A percentile compares a stretch with the other conserved stretches of the same genome.
These are phyloP conservation scores for Ectropis crepuscularia DNA, from an alignment of 2,888 invertebrate species.

Conservation along the genomic window DNA sequence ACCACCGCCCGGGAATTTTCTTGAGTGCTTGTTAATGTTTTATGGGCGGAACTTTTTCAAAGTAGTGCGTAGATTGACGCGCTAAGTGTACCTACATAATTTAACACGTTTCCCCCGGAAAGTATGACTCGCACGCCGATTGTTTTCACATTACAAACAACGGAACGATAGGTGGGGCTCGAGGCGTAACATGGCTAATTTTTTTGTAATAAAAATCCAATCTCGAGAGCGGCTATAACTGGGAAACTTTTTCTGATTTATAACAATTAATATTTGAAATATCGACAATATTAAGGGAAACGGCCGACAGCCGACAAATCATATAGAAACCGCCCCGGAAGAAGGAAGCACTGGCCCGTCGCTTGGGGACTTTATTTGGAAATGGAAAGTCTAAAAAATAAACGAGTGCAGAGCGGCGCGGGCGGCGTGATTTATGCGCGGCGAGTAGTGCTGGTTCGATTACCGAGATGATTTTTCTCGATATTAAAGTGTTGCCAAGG, in stretches of 20 bases:
- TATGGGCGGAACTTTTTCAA: constrained; percentile 83
- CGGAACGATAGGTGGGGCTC: constrained; percentile 46
- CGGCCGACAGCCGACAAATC: constrained; percentile 83
- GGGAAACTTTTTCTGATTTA: constrained; percentile 80
- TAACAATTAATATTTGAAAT: constrained; percentile 85
- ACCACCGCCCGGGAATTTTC: constrained; percentile 78
- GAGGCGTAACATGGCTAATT: constrained; percentile 58
- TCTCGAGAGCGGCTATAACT: constrained; percentile 67
- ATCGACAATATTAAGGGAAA: constrained; percentile 84
- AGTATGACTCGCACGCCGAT: constrained; percentile 63
- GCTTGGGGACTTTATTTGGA: constrained; percentile 83
- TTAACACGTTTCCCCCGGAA: constrained; percentile 75
- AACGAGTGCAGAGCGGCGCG: constrained; percentile 68
- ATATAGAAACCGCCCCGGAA: constrained; percentile 83
- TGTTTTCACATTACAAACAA: constrained; percentile 56
- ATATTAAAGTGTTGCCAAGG: constrained; percentile 84
- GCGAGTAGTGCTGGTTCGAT: constrained; percentile 79
- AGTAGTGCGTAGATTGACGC: constrained; percentile 81
- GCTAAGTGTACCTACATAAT: constrained; percentile 83
- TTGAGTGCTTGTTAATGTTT: constrained; percentile 85
- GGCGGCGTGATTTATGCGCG: constrained; percentile 73
- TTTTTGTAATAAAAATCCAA: constrained; percentile 73
- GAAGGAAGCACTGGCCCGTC: constrained; percentile 81
- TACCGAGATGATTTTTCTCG: constrained; percentile 84
- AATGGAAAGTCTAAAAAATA: constrained; percentile 85